Evolutionary conservation across 2,113 vertebrate species (phyloP), one percentile per base, ranked within the genome.

Genomic region (Cochlearius cochlearius): DNA sequence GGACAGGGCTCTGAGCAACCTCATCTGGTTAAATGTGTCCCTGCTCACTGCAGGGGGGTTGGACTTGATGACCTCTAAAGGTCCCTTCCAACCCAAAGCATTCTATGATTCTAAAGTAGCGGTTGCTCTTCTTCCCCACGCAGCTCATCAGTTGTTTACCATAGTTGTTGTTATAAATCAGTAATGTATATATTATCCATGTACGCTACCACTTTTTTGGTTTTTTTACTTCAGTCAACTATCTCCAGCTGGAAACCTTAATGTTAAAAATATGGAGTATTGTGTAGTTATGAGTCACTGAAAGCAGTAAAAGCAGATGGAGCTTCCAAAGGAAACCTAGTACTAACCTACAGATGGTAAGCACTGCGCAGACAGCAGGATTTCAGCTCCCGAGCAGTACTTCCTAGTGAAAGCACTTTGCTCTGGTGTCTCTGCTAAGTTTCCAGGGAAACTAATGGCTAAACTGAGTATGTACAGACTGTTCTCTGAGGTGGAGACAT

Each of bases 401-500:
- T 63, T 86, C 75, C 45, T 63, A 56, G 64, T 1, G 7, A 77
- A 92, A 80, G 38, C 59, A 52, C 34, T 88, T 80, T 95, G 79
- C 86, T 91, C 92, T 64, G 59, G 73, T 86, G 72, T 68, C 50
- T 84, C 60, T 91, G 52, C 67, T 90, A 56, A 96, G 86, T 95
- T 95, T 94, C 90, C 92, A 91, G 75, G 95, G 88, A 96, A 96
- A 96, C 88, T 91, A 84, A 93, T 92, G 94, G 92, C 83, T 95
- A 64, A 86, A 86, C 82, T 47, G 90, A 86, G 76, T 67, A 62
- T 49, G 72, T 34, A 86, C 88, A 97, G 86, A 32, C 83, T 96
- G 92, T 92, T 90, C 94, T 86, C 50, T 67, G 89, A 92, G 92
- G 76, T 91, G 83, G 59, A 90, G 69, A 78, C 47, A 64, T 84